Evolutionary conservation across 2,888 invertebrate genomes (phyloP), one percentile per base, ranked within the genome.

Genomic region (Cheilosia impressa): DNA sequence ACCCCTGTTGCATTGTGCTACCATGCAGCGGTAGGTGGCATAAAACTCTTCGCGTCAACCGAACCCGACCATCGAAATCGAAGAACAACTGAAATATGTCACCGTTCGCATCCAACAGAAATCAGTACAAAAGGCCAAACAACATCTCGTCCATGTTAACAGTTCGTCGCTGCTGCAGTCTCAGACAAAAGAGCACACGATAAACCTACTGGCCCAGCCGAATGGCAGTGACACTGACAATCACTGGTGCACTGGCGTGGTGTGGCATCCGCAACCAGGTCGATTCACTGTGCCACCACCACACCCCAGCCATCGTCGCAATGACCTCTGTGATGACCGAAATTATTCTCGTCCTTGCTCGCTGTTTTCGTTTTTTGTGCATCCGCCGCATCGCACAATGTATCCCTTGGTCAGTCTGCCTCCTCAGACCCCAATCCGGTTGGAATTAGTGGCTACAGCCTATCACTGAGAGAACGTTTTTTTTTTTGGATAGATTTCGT

Each of bases 271-370:
- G 66, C 79, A 84, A 80, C 71, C 75, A 84, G 84, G 84, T 84
- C 69, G 84, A 71, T 41, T 43, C 75, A 65, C 57, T 52, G 41
- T 41, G 45, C 75, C 80, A 68, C 47, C 38, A 17, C 71, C 45
- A 55, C 55, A 3, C 4, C 43, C 19, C 6, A 62, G 58, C 83
- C 47, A 78, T 77, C 66, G 73, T 77, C 62, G 73, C 66, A 65
- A 47, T 84, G 84, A 84, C 84, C 84, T 84, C 65, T 71, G 53
- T 34, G 69, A 69, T 84, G 75, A 84, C 79, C 69, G 84, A 84
- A 84, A 80, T 84, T 60, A 79, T 75, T 75, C 75, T 80, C 65
- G 83, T 63, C 43, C 62, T 57, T 45, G 57, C 43, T 71, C 45
- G 34, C 60, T 50, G 43, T 52, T 57, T 69, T 45, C 31, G 15